A percentile compares a stretch with the other conserved stretches of the same genome.
Conservation (phyloP, 2,113 vertebrate genomes). For the Mohoua ochrocephala region DNA sequence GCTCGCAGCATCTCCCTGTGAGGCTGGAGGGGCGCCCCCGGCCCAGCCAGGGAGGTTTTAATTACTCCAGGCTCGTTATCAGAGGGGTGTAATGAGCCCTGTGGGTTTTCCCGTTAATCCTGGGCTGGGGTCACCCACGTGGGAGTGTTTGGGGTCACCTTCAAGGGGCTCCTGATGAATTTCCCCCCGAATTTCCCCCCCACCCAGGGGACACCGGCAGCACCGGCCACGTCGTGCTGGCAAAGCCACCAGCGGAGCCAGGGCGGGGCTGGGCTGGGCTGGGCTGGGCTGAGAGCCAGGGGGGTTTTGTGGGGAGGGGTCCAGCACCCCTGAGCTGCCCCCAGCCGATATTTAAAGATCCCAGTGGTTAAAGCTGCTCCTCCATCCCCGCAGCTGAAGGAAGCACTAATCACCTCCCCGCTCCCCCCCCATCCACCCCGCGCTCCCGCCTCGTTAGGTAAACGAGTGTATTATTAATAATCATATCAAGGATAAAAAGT, state of each 20-base stretch:
- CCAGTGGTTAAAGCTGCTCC: background rate
- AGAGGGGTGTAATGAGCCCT: rapidly evolving
- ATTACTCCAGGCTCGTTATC: background rate
- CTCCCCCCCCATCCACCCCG: background rate
- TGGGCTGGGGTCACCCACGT: background rate
- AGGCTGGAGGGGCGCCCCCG: background rate
- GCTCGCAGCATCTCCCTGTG: too few relatives aligned
- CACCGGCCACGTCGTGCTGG: rapidly evolving
- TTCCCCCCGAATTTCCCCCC: rapidly evolving
- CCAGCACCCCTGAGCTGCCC: background rate
- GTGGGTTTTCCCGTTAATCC: background rate
- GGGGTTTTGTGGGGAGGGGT: background rate
- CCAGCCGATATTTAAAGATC: rapidly evolving
- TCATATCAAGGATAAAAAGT: constrained; percentile 37
- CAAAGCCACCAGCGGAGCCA: background rate
- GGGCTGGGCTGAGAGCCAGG: background rate
- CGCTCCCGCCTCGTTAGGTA: constrained; percentile 10
- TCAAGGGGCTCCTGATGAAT: background rate
- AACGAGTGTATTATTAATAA: constrained; percentile 16
- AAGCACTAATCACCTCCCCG: background rate
- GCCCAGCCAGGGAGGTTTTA: background rate
- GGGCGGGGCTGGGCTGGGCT: background rate
- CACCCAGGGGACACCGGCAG: rapidly evolving
- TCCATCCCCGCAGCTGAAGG: background rate
- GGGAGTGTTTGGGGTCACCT: background rate